Evolutionary conservation across 2,888 invertebrate species (phyloP).

Genomic region (Heliconius ismenius): DNA sequence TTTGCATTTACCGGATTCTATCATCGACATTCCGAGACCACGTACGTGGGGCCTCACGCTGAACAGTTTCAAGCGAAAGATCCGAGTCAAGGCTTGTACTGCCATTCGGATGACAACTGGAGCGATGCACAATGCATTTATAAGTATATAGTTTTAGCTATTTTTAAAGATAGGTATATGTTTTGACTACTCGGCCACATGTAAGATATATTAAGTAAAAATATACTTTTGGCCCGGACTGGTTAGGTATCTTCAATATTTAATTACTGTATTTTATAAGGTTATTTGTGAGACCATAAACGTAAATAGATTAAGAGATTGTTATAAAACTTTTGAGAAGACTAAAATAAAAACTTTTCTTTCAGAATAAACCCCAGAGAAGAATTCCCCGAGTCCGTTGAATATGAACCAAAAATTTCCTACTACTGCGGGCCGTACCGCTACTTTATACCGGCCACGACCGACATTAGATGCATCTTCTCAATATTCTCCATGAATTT

Average conservation of each 20-base stretch:
- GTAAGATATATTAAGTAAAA: no score
- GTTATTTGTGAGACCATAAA: no score
- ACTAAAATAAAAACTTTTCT: not conserved
- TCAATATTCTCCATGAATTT: slow-evolving; percentile 79
- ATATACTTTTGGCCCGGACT: no score
- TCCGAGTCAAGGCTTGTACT: slow-evolving; percentile 73
- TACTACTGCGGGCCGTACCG: slow-evolving; percentile 77
- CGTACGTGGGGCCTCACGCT: slow-evolving; percentile 74
- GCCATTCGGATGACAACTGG: slow-evolving; percentile 75
- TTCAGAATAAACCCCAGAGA: slow-evolving; percentile 73
- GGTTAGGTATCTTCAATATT: no score
- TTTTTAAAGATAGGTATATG: not conserved
- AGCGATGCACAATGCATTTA: slow-evolving; percentile 76
- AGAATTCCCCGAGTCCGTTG: slow-evolving; percentile 76
- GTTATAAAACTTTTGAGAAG: no score
- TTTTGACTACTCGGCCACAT: not conserved
- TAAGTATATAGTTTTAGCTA: slow-evolving; percentile 57
- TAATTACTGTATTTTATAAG: no score
- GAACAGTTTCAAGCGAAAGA: slow-evolving; percentile 76
- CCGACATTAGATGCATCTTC: slow-evolving; percentile 74
- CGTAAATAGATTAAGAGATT: no score
- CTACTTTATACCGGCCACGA: slow-evolving; percentile 76
- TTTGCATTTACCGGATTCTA: slow-evolving; percentile 74
- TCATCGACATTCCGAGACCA: slow-evolving; percentile 73
- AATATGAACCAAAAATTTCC: slow-evolving; percentile 75